These are phyloP conservation scores for Drosophila picticornis DNA, from an alignment of 2,888 invertebrate genomes.

Conservation along the genomic window DNA sequence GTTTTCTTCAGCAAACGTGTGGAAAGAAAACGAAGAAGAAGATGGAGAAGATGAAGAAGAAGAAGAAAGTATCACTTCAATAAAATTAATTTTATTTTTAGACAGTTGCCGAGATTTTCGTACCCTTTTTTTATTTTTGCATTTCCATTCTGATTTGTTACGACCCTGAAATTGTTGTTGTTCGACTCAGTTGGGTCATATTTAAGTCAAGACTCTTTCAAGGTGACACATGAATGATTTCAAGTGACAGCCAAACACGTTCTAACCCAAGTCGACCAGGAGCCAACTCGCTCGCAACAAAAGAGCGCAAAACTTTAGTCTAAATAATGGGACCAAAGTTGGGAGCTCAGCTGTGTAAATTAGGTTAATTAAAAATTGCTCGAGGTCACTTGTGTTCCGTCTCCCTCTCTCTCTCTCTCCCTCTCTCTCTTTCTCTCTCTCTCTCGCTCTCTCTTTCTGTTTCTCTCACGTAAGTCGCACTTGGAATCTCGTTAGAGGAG, in stretches of 20 bases:
- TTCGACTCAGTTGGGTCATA: constrained; percentile 3
- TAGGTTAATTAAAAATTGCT: constrained; percentile 81
- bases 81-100: not conserved
- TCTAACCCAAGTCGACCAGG: not conserved
- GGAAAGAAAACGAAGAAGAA: not conserved
- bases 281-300: not conserved
- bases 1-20: not conserved
- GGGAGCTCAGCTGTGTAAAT: constrained; percentile 66
- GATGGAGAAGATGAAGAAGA: too few species aligned
- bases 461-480: constrained; percentile 49
- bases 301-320: constrained; percentile 29
- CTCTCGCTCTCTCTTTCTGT: not conserved
- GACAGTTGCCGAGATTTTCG: not conserved
- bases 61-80: not conserved
- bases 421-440: constrained; percentile 6
- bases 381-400: constrained; percentile 66
- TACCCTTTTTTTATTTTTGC: not conserved
- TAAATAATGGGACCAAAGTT: constrained; percentile 58
- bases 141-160: constrained; percentile 1
- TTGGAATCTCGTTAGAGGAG: constrained; percentile 30
- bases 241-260: constrained; percentile 29
- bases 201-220: constrained; percentile 11
- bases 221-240: constrained; percentile 44
- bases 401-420: not conserved
- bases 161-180: constrained; percentile 21